Conservation (phyloP, 2,888 invertebrate species). For the Agrochola circellaris region DNA sequence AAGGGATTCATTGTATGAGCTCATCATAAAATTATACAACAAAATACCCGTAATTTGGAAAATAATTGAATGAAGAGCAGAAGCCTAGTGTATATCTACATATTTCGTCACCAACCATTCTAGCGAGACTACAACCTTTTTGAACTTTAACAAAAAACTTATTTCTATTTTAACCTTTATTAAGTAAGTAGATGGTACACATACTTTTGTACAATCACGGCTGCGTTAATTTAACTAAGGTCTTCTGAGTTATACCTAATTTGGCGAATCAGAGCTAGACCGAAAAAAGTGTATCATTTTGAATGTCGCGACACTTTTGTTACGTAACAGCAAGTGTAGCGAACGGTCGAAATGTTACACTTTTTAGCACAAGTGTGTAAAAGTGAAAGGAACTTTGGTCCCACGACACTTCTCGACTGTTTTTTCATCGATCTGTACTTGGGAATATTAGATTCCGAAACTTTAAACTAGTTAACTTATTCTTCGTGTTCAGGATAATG, state of each 20-base stretch:
- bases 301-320: too few species aligned
- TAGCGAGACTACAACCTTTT: neutral
- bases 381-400: too few species aligned
- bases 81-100: too few species aligned
- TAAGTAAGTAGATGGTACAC: neutral
- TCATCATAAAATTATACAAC: neutral
- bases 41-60: neutral
- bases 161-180: neutral
- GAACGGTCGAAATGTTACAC: too few species aligned
- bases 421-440: too few species aligned
- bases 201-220: neutral
- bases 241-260: neutral
- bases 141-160: neutral
- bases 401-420: too few species aligned
- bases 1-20: neutral
- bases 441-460: neutral
- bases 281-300: too few species aligned
- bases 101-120: neutral
- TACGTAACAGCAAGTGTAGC: too few species aligned
- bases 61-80: neutral
- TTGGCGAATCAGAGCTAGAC: too few species aligned
- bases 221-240: neutral
- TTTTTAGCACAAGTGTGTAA: too few species aligned
- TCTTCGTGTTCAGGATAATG: conserved; percentile 38
- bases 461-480: neutral